Evolutionary conservation across 2,113 vertebrate genomes (phyloP), one percentile per base, ranked within the genome.

Genomic region (Camelus bactrianus): DNA sequence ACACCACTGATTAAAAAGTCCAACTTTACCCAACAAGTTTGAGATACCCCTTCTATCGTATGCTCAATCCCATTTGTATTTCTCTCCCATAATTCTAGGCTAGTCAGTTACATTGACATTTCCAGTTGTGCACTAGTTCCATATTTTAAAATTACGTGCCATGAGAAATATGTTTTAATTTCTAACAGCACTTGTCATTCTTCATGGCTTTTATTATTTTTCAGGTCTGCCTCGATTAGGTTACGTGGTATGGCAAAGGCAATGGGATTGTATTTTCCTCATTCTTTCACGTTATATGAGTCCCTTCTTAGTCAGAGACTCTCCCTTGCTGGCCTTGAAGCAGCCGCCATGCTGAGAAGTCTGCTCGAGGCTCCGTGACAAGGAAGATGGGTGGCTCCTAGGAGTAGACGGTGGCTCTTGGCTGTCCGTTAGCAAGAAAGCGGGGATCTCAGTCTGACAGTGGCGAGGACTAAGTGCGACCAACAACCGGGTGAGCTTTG

Each of bases 161-260:
- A 90, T 90, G 86, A 42, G 82, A 82, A 86, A 81, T 79, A 75
- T 65, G 5, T 77, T 72, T 77, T 75, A 77, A 19, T 72, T 75
- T 48, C 62, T 84, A 76, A 35, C n/a, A 73, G 38, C 24, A 65
- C 16, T 95, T 95, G 52, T 58, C 42, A 84, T 84, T 95, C 75
- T 69, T 89, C 3, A 3, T 60, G 94, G n/a, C 11, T 94, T 72
- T 95, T 86, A 46, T 50, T 90, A 56, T 75, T 95, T 96, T n/a
- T n/a, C n/a, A n/a, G n/a, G n/a, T n/a, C 24, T 87, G 8, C 9
- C 19, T 79, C 73, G 56, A 92, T 82, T 80, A 42, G 11, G 13
- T 75, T 90, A 69, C 58, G 3, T 76, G 81, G 67, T 89, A 62
- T 76, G 12, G 56, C 32, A 89, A 62, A 93, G 50, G 16, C 19